Base-by-base conservation (phyloP, 30 jellyfish, hydroid and myxozoan genomes). In the Cassiopea andromeda region DNA sequence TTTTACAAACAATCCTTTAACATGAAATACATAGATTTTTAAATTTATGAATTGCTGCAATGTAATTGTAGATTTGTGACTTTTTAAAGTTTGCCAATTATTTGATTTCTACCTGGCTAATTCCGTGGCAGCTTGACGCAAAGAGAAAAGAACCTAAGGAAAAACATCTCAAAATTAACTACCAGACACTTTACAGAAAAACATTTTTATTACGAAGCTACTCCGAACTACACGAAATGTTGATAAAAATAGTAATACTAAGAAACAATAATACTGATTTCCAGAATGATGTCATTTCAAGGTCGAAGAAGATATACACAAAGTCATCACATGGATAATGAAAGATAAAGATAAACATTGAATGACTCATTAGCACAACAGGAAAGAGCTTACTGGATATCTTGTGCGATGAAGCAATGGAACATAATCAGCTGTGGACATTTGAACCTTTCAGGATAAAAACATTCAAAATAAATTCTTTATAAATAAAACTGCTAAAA, bases 401-500 rank as follows among this genome's bases (percentile, higher is more conserved):
- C 78, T 61, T 15, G 98, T 93, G 58, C 94, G 85, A 79, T 77
- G 84, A 27, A 93, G 90, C 83, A 89, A 14, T 2, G 93, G 91
- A 47, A 38, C 60, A 68, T 75, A 77, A 50, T 93, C 98, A 17
- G 85, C 59, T 50, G 94, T 87, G n/a, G 98, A 84, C 76, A 88
- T 54, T 58, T 89, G 97, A 71, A 93, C 88, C 98, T 93, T 58
- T 44, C 67, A 82, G 46, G 46, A 77, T 14, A 1, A 2, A 18
- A 48, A 17, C 77, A 73, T 47, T 43, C 13, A 73, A 18, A 4
- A 44, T 73, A 19, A 73, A 44, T 43, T 0, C 15, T 12, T 2
- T 14, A 43, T 5, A 73, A 15, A 47, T 7, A 12, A 54, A 54
- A 3, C 64, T 10, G 10, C 12, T 54, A 3, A 10, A 54, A 54